A percentile compares a stretch with the other conserved stretches of the same genome.
phyloP scores from a whole-genome alignment of 2,113 vertebrate species.

The Piprites chloris region DNA sequence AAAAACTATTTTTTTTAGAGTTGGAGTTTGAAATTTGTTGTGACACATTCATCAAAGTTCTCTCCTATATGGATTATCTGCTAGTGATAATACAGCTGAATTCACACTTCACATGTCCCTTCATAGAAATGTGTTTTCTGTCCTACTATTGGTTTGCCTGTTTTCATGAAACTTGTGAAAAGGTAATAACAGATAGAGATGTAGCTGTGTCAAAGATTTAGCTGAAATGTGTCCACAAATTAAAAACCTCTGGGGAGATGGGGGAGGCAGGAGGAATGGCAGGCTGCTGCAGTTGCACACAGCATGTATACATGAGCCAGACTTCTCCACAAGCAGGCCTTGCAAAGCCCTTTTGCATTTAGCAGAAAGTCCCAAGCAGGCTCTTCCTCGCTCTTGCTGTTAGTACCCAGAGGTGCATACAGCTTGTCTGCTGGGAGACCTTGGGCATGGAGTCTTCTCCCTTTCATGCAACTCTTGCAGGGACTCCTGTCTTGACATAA shows the following conservation, averaged over 20 bases:
- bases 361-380: neutral
- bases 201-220: neutral
- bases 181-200: neutral
- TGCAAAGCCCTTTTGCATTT: neutral
- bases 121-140: neutral
- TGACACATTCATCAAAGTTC: neutral
- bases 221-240: neutral
- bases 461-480: neutral
- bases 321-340: neutral
- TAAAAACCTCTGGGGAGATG: neutral
- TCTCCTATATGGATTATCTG: neutral
- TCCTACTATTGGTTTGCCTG: neutral
- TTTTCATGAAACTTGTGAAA: neutral
- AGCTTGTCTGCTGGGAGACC: neutral
- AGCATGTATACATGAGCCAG: accelerated
- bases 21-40: neutral
- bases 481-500: neutral
- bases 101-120: neutral
- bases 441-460: neutral
- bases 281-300: neutral
- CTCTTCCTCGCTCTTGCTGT: neutral
- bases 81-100: neutral
- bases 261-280: neutral
- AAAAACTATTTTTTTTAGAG: neutral
- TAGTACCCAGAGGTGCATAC: neutral